These are phyloP conservation scores for Cherax quadricarinatus DNA, from an alignment of 1,140 invertebrate genomes.

Conservation along the genomic window DNA sequence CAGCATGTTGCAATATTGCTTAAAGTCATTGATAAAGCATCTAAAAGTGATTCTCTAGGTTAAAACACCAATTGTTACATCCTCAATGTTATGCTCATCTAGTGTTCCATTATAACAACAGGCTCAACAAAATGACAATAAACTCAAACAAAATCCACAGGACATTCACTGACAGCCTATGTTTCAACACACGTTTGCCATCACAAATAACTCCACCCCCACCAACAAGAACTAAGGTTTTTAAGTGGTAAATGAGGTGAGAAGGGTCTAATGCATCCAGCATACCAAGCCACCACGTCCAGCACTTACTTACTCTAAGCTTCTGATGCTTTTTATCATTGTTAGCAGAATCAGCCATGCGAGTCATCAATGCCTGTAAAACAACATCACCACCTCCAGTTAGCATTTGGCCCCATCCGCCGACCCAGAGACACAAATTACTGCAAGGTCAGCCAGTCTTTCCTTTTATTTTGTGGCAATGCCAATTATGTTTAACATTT, in stretches of 20 bases:
- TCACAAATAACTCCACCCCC: not conserved
- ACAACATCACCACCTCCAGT: constrained; percentile 72
- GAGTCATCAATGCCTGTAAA: constrained; percentile 92
- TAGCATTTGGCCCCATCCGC: constrained; percentile 25
- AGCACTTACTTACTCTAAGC: constrained; percentile 88
- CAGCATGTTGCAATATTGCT: not conserved
- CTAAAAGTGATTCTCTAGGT: constrained; percentile 6
- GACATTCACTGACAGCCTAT: constrained; percentile 15
- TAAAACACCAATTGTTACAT: constrained; percentile 6
- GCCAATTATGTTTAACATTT: not conserved
- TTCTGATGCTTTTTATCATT: constrained; percentile 90
- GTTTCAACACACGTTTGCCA: not conserved
- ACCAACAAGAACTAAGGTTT: constrained; percentile 5
- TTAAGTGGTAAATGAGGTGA: constrained; percentile 14
- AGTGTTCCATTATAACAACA: not conserved
- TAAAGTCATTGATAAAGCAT: not conserved
- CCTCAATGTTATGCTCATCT: not conserved
- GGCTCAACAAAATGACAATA: not conserved
- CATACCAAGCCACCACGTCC: constrained; percentile 48
- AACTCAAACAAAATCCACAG: not conserved
- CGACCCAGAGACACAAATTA: not conserved
- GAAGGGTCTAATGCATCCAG: constrained; percentile 61
- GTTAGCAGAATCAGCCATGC: constrained; percentile 87
- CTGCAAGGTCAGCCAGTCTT: not conserved
- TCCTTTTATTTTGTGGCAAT: not conserved